A percentile compares a stretch with the other conserved stretches of the same genome.
These are phyloP conservation scores for Poecilia wingei DNA, from an alignment of 2,797 vertebrate species.

Conservation along the genomic window DNA sequence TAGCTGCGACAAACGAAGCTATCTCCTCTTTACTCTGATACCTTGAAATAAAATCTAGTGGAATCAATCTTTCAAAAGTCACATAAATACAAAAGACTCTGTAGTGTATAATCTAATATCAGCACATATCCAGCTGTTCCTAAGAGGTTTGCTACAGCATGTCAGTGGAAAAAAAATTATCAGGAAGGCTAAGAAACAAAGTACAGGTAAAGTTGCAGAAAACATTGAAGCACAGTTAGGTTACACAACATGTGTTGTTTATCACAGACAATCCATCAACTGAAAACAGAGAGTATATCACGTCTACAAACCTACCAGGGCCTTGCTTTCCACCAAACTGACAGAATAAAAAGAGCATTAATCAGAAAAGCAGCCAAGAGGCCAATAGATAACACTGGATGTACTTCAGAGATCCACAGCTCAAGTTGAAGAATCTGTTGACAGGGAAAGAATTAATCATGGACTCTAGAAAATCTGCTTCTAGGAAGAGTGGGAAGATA, in stretches of 20 bases:
- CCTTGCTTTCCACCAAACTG: background rate
- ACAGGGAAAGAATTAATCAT: background rate
- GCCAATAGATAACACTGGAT: background rate
- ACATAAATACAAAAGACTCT: background rate
- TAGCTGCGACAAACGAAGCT: background rate
- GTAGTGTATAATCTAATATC: background rate
- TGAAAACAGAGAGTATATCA: background rate
- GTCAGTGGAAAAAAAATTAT: background rate
- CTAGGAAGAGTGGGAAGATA: background rate
- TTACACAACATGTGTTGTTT: background rate
- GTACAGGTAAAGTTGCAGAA: background rate
- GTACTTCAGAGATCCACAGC: background rate
- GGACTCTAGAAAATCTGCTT: background rate
- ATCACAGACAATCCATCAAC: background rate
- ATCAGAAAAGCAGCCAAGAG: background rate
- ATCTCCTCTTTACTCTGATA: background rate
- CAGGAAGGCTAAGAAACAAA: background rate
- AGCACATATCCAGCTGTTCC: background rate
- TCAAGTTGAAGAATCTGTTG: background rate
- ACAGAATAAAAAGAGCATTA: background rate
- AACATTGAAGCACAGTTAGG: background rate
- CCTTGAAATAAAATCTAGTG: background rate
- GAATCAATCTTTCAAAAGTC: background rate
- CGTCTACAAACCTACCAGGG: background rate
- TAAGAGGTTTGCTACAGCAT: background rate